Percentiles rank a stretch among this genome's conserved stretches.
Evolutionary conservation across 2,888 invertebrate genomes (phyloP).

Genomic region (Deilephila elpenor): DNA sequence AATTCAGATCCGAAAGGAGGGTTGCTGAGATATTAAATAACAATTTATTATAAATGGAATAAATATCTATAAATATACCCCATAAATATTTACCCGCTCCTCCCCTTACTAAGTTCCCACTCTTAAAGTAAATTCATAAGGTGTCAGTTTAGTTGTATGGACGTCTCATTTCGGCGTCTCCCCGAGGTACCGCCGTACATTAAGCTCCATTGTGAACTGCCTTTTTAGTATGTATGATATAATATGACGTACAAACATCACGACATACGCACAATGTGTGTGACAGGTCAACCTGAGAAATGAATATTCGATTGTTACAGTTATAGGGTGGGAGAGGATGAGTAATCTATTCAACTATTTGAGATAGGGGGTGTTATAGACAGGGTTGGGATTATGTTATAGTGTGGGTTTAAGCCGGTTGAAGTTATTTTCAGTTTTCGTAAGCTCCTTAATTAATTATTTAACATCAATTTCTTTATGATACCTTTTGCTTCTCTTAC

Average conservation of each 20-base stretch:
- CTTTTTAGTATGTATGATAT: slow-evolving; percentile 43
- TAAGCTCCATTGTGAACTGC: slow-evolving; percentile 50
- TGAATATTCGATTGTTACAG: too few species aligned
- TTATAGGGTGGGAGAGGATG: not conserved
- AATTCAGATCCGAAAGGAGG: too few species aligned
- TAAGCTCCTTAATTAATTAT: too few species aligned
- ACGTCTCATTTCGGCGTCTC: slow-evolving; percentile 60
- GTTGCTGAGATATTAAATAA: too few species aligned
- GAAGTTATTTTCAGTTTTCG: too few species aligned
- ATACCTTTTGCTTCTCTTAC: too few species aligned
- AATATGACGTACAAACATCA: slow-evolving; percentile 38
- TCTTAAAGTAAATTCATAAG: slow-evolving; percentile 68
- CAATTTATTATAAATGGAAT: too few species aligned
- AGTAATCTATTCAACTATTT: too few species aligned
- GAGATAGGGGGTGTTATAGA: too few species aligned
- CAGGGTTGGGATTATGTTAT: not conserved
- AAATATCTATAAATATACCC: too few species aligned
- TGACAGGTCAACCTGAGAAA: slow-evolving; percentile 23
- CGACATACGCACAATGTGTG: slow-evolving; percentile 17
- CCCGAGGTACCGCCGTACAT: slow-evolving; percentile 46
- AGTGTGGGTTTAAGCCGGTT: too few species aligned
- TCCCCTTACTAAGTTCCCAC: slow-evolving; percentile 44
- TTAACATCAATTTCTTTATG: too few species aligned
- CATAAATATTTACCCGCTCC: not conserved
- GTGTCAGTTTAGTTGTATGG: slow-evolving; percentile 58